These are phyloP conservation scores for Aporophyla lueneburgensis DNA, from an alignment of 2,888 invertebrate species.

Conservation along the genomic window DNA sequence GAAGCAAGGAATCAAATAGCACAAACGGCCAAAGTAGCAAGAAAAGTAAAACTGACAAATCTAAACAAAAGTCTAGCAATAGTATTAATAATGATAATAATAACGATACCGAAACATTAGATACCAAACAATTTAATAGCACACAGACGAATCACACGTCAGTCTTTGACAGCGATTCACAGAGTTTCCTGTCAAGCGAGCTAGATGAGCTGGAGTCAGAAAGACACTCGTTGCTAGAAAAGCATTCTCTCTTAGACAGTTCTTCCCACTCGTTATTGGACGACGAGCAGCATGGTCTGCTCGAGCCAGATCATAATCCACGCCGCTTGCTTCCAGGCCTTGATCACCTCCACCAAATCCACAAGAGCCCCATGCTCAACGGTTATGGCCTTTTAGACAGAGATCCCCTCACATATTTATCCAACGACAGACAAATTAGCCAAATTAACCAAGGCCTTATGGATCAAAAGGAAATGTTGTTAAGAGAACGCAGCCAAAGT, in stretches of 20 bases:
- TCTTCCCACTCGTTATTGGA: conserved; percentile 87
- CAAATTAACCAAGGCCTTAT: conserved; percentile 84
- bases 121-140: conserved; percentile 63
- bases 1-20: conserved; percentile 86
- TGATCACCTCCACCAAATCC: conserved; percentile 81
- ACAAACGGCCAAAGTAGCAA: conserved; percentile 85
- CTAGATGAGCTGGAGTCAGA: conserved; percentile 88
- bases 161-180: conserved; percentile 83
- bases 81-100: conserved; percentile 79
- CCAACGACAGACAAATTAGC: conserved; percentile 84
- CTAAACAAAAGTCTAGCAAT: conserved; percentile 90
- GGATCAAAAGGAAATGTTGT: conserved; percentile 83
- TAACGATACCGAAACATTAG: conserved; percentile 76
- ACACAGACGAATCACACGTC: conserved; percentile 74
- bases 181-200: conserved; percentile 84
- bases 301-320: conserved; percentile 64
- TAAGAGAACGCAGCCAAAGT: conserved; percentile 82
- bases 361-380: conserved; percentile 82
- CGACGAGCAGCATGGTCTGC: conserved; percentile 84
- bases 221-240: conserved; percentile 87
- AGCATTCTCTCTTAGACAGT: conserved; percentile 86
- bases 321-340: conserved; percentile 76
- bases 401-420: conserved; percentile 75
- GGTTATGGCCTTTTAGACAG: conserved; percentile 84
- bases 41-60: conserved; percentile 87